Conservation (phyloP, 1,140 invertebrate genomes). For the Drosophila rhopaloa region DNA sequence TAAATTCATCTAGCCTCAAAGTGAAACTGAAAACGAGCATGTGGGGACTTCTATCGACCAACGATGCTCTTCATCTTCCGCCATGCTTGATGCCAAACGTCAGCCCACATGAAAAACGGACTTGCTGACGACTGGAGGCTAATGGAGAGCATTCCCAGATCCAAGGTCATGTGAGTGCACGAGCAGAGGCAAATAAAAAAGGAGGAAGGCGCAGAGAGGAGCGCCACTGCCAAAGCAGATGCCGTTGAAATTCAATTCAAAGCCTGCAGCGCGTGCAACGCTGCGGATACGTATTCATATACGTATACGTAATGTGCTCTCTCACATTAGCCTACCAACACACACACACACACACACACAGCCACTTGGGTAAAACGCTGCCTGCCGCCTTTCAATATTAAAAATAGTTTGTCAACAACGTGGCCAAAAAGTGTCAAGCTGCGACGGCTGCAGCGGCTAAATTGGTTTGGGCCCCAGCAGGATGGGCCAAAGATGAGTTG, state of each 20-base stretch:
- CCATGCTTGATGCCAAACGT: constrained; percentile 35
- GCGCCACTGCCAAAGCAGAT: constrained; percentile 11
- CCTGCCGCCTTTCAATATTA: constrained; percentile 66
- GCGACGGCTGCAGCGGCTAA: constrained; percentile 36
- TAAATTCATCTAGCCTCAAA: constrained; percentile 3
- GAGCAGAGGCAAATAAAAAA: constrained; percentile 5
- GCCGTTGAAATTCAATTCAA: constrained; percentile 46
- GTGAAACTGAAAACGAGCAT: constrained; percentile 12
- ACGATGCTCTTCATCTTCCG: constrained; percentile 14
- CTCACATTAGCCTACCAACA: constrained; percentile 12
- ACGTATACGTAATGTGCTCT: constrained; percentile 59
- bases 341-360: constrained; percentile 1
- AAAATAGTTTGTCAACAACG: constrained; percentile 77
- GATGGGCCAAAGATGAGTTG: not conserved
- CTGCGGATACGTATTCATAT: constrained; percentile 34
- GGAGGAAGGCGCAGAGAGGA: not conserved
- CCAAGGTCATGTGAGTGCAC: constrained; percentile 66
- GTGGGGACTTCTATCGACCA: constrained; percentile 14
- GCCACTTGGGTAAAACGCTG: constrained; percentile 14
- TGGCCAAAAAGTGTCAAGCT: constrained; percentile 72
- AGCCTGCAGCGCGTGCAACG: constrained; percentile 49
- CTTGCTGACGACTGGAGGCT: constrained; percentile 27
- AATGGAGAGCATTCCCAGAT: constrained; percentile 43
- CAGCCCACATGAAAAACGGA: constrained; percentile 31
- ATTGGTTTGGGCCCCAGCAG: constrained; percentile 21